Conservation (phyloP, 2,888 invertebrate genomes). For the Acleris laterana region DNA sequence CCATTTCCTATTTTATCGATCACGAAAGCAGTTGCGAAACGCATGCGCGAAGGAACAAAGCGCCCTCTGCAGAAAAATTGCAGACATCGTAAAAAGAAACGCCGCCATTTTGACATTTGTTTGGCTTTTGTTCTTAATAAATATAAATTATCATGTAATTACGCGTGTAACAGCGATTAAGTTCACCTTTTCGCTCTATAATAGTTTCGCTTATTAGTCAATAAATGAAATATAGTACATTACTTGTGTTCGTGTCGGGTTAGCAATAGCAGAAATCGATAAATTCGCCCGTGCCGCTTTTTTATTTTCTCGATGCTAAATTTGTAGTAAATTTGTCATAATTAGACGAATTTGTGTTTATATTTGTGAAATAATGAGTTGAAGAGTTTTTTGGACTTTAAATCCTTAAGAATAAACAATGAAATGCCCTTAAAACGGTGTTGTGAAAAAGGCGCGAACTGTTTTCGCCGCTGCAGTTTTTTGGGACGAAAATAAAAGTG, state of each 20-base stretch:
- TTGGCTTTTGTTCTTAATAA: slow-evolving; percentile 79
- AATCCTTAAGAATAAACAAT: slow-evolving; percentile 21
- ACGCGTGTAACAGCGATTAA: slow-evolving; percentile 52
- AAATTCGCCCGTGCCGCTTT: slow-evolving; percentile 74
- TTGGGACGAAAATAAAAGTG: slow-evolving; percentile 51
- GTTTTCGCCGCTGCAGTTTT: slow-evolving; percentile 52
- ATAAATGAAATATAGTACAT: slow-evolving; percentile 51
- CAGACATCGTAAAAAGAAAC: slow-evolving; percentile 57
- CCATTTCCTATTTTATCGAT: slow-evolving; percentile 51
- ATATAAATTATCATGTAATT: slow-evolving; percentile 69
- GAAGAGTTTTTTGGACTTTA: slow-evolving; percentile 30
- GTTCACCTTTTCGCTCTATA: slow-evolving; percentile 51
- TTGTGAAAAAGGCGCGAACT: slow-evolving; percentile 79
- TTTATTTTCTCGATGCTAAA: slow-evolving; percentile 67
- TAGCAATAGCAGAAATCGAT: slow-evolving; percentile 73
- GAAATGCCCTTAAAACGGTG: slow-evolving; percentile 54
- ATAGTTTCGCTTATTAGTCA: slow-evolving; percentile 48
- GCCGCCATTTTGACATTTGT: slow-evolving; percentile 86
- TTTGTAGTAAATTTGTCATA: slow-evolving; percentile 53
- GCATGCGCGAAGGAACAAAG: slow-evolving; percentile 66
- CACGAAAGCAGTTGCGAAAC: slow-evolving; percentile 62
- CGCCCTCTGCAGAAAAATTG: slow-evolving; percentile 69
- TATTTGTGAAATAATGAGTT: slow-evolving; percentile 17
- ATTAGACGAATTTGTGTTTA: slow-evolving; percentile 24
- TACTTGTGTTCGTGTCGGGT: slow-evolving; percentile 53